A percentile compares a stretch with the other conserved stretches of the same genome.
Conservation (phyloP, 2,797 vertebrate species). For the Melanotaenia parkinsoni region DNA sequence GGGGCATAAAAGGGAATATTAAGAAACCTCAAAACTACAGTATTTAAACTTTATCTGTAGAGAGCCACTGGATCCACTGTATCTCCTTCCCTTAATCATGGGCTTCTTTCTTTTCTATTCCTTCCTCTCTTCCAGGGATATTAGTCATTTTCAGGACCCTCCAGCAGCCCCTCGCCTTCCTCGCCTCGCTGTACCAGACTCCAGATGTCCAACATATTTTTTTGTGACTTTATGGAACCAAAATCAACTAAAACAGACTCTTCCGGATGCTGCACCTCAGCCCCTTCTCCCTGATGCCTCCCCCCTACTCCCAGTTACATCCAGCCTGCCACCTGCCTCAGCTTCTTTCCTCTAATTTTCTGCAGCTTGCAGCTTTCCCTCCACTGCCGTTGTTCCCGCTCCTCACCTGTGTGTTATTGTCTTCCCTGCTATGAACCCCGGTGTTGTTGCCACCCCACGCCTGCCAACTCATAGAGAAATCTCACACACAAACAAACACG, state of each 20-base stretch:
- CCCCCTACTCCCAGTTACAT: slow-evolving; percentile 12
- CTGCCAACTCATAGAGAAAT: slow-evolving; percentile 46
- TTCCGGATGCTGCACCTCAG: slow-evolving; percentile 70
- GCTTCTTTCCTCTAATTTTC: slow-evolving; percentile 25
- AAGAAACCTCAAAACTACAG: no score
- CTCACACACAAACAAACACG: slow-evolving; percentile 47
- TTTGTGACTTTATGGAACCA: slow-evolving; percentile 84
- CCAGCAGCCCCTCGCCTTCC: slow-evolving; percentile 56
- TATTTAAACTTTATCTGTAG: background rate
- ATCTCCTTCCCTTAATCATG: slow-evolving; percentile 1
- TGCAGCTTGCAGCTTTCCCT: slow-evolving; percentile 64
- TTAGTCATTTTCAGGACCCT: slow-evolving; percentile 67
- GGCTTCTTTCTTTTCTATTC: slow-evolving; percentile 7
- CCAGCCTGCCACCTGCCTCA: slow-evolving; percentile 18
- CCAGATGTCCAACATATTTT: slow-evolving; percentile 82
- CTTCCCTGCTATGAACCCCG: slow-evolving; percentile 58
- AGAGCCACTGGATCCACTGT: background rate
- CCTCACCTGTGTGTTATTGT: slow-evolving; percentile 70
- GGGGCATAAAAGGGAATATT: background rate
- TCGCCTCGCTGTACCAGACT: slow-evolving; percentile 73
- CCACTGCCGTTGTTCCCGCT: slow-evolving; percentile 35
- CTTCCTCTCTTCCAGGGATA: slow-evolving; percentile 75
- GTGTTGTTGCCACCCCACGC: slow-evolving; percentile 52
- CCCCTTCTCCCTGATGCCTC: slow-evolving; percentile 33
- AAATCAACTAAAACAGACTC: slow-evolving; percentile 79